Percentiles rank a stretch among this genome's conserved stretches.
Evolutionary conservation across 2,113 vertebrate species (phyloP).

Genomic region (Sciurus niger): DNA sequence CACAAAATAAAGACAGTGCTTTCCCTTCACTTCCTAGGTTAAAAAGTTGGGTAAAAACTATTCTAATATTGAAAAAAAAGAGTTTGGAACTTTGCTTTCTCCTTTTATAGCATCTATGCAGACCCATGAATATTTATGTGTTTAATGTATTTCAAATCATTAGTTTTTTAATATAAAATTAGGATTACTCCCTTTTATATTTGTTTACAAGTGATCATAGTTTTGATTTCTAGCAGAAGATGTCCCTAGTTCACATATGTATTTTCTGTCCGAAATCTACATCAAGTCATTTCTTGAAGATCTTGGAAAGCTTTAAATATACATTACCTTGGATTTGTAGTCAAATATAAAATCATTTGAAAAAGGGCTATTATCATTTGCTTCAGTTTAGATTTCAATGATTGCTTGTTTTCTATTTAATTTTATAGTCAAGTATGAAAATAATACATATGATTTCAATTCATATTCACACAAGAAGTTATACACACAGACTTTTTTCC

Average conservation of each 20-base stretch:
- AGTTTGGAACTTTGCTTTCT: not conserved
- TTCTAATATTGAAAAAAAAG: not conserved
- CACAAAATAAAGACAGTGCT: not conserved
- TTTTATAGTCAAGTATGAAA: not conserved
- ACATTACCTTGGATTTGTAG: not conserved
- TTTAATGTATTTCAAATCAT: not conserved
- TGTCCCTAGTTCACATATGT: not conserved
- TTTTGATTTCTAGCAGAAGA: not conserved
- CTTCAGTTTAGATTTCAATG: not conserved
- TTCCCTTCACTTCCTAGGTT: not conserved
- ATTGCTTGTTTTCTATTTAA: not conserved
- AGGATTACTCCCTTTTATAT: not conserved
- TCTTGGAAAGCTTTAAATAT: not conserved
- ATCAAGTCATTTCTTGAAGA: not conserved
- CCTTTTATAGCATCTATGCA: not conserved
- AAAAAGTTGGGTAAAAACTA: not conserved
- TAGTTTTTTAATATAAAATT: too few species aligned
- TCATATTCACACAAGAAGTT: not conserved
- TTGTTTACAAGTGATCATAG: too few species aligned
- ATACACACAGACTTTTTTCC: not conserved
- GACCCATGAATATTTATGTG: not conserved
- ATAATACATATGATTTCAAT: not conserved
- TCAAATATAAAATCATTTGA: not conserved
- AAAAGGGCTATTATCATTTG: not conserved
- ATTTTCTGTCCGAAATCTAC: not conserved